phyloP scores from a whole-genome alignment of 1,140 invertebrate species.

The Brachionus paranguensis region DNA sequence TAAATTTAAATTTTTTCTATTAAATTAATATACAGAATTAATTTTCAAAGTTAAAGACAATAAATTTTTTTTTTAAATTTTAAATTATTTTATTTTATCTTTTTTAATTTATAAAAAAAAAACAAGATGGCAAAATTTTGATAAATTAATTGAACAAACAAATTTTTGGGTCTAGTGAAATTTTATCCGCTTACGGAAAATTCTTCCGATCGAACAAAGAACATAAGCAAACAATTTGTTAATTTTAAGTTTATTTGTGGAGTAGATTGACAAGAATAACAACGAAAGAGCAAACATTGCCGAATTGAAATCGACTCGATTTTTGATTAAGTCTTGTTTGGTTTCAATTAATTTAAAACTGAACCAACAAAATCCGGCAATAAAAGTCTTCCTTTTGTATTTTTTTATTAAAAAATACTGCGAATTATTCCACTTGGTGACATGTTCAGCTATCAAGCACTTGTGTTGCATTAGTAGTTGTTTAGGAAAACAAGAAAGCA shows the following conservation, averaged over 20 bases:
- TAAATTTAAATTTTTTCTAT: neutral
- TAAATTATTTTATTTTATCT: neutral
- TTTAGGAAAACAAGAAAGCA: neutral
- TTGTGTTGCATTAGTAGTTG: neutral
- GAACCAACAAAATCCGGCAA: neutral
- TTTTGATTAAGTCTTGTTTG: conserved; percentile 3
- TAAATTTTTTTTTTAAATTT: too few species aligned
- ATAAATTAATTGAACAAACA: neutral
- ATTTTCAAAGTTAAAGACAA: too few species aligned
- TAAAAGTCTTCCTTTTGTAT: neutral
- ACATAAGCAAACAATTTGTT: conserved; percentile 22
- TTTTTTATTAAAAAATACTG: neutral
- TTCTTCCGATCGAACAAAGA: neutral
- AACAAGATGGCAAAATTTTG: neutral
- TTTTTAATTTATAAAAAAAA: neutral
- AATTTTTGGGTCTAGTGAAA: neutral
- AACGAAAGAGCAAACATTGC: conserved; percentile 15
- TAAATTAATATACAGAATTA: too few species aligned
- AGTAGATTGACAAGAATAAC: conserved; percentile 23
- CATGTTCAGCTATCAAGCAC: neutral
- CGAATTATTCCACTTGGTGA: neutral
- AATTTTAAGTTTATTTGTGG: neutral
- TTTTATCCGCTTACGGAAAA: conserved; percentile 29
- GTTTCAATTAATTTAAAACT: conserved; percentile 21
- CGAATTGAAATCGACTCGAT: conserved; percentile 3